Conservation (phyloP, 2,797 vertebrate genomes). For the Galago senegalensis region DNA sequence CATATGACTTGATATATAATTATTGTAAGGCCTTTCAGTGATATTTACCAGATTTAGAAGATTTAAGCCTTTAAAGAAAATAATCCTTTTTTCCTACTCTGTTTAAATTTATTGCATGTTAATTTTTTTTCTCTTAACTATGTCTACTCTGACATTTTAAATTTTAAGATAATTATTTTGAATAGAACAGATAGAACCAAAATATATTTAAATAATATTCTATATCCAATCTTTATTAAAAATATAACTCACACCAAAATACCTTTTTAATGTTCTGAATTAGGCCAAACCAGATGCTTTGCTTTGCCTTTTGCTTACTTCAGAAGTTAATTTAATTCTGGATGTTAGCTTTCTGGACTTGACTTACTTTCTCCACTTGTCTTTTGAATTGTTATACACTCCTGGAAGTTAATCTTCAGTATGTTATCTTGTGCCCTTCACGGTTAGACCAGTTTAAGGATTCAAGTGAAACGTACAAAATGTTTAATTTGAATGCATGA, state of each 20-base stretch:
- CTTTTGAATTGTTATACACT: constrained; percentile 47
- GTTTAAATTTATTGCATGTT: background rate
- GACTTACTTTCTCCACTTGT: background rate
- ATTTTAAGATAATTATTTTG: background rate
- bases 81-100: background rate
- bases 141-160: background rate
- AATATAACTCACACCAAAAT: background rate
- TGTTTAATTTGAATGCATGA: constrained; percentile 83
- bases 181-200: background rate
- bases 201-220: background rate
- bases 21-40: background rate
- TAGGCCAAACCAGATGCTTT: background rate
- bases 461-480: constrained; percentile 77
- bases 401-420: constrained; percentile 33
- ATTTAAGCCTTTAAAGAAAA: background rate
- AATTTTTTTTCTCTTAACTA: background rate
- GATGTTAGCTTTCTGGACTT: constrained; percentile 6
- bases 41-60: background rate
- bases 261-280: background rate
- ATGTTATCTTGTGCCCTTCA: constrained; percentile 78
- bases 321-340: constrained; percentile 11
- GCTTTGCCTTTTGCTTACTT: constrained; percentile 38
- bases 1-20: background rate
- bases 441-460: constrained; percentile 75
- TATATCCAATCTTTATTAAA: background rate